phyloP scores from a whole-genome alignment of 2,113 vertebrate genomes.

The Phrynosoma platyrhinos region DNA sequence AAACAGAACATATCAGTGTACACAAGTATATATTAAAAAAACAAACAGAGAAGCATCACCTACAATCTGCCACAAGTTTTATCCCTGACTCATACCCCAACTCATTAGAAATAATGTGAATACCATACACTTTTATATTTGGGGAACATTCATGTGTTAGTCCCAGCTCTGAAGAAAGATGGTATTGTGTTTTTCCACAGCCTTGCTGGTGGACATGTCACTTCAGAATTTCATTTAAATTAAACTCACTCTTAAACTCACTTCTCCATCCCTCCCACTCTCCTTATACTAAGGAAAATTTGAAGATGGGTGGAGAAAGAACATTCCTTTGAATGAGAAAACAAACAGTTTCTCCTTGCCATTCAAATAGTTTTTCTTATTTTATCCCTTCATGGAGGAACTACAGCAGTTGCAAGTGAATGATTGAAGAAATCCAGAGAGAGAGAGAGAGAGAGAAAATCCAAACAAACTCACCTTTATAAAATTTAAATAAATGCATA shows the following conservation, averaged over 20 bases:
- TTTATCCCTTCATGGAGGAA: background rate
- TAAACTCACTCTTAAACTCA: background rate
- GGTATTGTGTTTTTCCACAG: background rate
- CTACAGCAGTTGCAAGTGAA: background rate
- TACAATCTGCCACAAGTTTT: too few relatives aligned
- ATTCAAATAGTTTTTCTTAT: background rate
- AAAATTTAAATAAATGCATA: background rate
- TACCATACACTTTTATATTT: background rate
- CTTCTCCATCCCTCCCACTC: too few relatives aligned
- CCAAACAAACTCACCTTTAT: background rate
- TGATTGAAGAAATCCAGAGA: background rate
- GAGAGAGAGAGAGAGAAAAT: background rate
- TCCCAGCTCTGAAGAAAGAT: background rate
- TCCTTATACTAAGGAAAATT: background rate
- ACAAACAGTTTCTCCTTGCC: background rate
- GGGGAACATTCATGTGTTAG: background rate
- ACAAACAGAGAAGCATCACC: too few relatives aligned
- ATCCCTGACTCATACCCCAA: background rate
- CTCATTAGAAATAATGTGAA: background rate
- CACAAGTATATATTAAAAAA: too few relatives aligned
- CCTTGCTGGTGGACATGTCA: background rate
- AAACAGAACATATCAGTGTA: too few relatives aligned
- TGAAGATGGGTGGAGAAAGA: background rate
- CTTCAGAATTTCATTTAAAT: background rate
- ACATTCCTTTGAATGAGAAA: background rate